A percentile compares a stretch with the other conserved stretches of the same genome.
Conservation (phyloP, 2,888 invertebrate genomes). For the Escarpia spicata region DNA sequence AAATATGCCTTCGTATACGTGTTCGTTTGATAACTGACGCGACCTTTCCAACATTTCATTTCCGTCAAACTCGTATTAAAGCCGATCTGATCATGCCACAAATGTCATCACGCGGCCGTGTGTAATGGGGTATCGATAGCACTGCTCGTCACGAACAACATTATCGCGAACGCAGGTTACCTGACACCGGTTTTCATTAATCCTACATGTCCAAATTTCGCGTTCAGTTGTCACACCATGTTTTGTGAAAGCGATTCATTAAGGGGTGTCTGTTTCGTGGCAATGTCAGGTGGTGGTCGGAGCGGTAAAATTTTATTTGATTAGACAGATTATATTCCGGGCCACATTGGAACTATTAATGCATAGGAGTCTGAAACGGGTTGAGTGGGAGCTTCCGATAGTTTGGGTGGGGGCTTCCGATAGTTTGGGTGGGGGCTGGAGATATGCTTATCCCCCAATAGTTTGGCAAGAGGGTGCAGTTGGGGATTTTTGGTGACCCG, state of each 20-base stretch:
- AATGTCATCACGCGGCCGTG: background rate
- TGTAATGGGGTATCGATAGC: background rate
- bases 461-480: too few relatives aligned
- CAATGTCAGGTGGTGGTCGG: background rate
- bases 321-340: background rate
- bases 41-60: background rate
- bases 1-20: background rate
- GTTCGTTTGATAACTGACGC: background rate
- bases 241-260: background rate
- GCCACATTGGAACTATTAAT: background rate
- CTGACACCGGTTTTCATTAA: background rate
- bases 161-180: background rate
- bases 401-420: too few relatives aligned
- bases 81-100: background rate
- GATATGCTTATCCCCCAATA: too few relatives aligned
- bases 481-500: too few relatives aligned
- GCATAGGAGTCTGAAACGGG: background rate
- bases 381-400: too few relatives aligned
- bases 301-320: background rate
- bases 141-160: background rate
- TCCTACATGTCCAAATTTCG: background rate
- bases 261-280: background rate
- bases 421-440: too few relatives aligned
- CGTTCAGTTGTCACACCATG: background rate
- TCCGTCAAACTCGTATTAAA: background rate